Evolutionary conservation across 2,113 vertebrate species (phyloP).

Genomic region (Anhinga rufa): DNA sequence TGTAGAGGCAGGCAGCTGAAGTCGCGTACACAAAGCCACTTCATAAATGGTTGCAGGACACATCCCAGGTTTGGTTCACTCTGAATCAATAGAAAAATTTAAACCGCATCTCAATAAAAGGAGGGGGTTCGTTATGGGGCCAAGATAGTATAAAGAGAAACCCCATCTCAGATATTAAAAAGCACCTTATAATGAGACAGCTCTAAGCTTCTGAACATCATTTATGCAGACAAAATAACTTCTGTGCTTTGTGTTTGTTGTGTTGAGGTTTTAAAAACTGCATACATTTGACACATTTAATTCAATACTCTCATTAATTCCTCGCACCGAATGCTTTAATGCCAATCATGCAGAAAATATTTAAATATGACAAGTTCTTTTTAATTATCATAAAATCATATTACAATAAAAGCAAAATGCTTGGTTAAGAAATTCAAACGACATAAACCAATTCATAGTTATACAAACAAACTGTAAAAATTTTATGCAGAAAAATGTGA

Average conservation of each 20-base stretch:
- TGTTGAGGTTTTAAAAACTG: neutral
- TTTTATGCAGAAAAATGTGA: conserved; percentile 15
- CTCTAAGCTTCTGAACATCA: neutral
- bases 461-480: conserved; percentile 21
- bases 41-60: neutral
- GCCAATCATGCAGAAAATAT: conserved; percentile 21
- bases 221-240: neutral
- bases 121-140: neutral
- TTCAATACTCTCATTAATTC: conserved; percentile 52
- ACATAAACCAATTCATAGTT: neutral
- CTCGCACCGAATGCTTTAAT: neutral
- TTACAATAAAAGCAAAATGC: conserved; percentile 32
- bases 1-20: neutral
- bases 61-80: neutral
- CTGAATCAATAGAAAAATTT: neutral
- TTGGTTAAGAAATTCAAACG: conserved; percentile 23
- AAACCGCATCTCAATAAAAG: neutral
- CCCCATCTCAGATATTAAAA: neutral
- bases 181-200: neutral
- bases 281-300: conserved; percentile 16
- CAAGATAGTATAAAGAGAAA: neutral
- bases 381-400: conserved; percentile 18
- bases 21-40: neutral
- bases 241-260: neutral
- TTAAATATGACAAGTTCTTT: conserved; percentile 17